Evolutionary conservation across 1,140 invertebrate species (phyloP).

Genomic region (Danaus melanippus): DNA sequence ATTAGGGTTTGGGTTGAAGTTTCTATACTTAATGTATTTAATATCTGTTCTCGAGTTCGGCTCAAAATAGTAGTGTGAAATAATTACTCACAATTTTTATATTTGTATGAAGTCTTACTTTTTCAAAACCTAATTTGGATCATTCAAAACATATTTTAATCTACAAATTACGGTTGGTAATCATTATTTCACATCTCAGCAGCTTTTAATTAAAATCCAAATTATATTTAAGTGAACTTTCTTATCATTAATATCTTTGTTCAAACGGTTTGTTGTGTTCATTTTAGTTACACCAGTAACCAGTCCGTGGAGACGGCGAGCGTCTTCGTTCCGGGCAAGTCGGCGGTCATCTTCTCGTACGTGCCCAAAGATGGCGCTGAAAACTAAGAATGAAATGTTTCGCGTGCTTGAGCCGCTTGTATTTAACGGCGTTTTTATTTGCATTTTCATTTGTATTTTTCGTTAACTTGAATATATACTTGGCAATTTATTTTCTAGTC

Average conservation of each 20-base stretch:
- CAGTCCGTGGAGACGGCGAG: conserved; percentile 20
- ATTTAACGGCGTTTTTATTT: conserved; percentile 16
- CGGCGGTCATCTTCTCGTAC: conserved; percentile 44
- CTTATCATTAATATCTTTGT: neutral
- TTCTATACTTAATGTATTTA: too few relatives aligned
- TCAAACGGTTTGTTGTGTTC: conserved; percentile 10
- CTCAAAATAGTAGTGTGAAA: too few relatives aligned
- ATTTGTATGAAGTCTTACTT: too few relatives aligned
- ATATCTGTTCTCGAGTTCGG: too few relatives aligned
- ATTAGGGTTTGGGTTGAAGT: neutral
- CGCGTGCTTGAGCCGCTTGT: conserved; percentile 1
- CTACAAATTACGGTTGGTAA: too few relatives aligned
- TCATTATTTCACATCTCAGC: too few relatives aligned
- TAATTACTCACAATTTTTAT: too few relatives aligned
- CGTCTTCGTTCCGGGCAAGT: conserved; percentile 37
- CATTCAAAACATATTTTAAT: too few relatives aligned
- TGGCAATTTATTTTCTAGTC: neutral
- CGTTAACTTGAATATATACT: conserved; percentile 18
- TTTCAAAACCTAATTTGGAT: too few relatives aligned
- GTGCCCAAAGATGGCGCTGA: conserved; percentile 33
- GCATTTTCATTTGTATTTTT: conserved; percentile 22
- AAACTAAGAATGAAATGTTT: conserved; percentile 16
- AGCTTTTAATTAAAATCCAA: too few relatives aligned
- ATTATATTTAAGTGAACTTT: too few relatives aligned
- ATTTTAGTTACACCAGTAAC: conserved; percentile 45